phyloP scores from a whole-genome alignment of 2,113 vertebrate species.

The Theristicus caerulescens region DNA sequence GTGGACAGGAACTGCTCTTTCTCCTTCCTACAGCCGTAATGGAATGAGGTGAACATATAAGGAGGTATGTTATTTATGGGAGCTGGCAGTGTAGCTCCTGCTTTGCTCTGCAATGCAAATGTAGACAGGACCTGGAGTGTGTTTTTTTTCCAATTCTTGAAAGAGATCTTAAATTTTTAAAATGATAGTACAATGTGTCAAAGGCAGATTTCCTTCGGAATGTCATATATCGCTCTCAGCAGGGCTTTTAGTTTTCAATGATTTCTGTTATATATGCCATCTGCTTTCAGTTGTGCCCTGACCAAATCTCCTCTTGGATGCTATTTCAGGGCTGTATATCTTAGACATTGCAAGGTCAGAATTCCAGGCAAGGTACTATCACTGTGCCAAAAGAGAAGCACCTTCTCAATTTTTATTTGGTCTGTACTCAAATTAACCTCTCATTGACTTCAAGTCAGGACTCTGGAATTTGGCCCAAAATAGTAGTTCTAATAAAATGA shows the following conservation, averaged over 20 bases:
- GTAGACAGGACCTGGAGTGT: not conserved
- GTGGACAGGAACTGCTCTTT: not conserved
- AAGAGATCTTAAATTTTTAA: not conserved
- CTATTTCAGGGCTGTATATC: constrained; percentile 39
- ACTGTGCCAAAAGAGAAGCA: constrained; percentile 41
- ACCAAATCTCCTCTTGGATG: constrained; percentile 40
- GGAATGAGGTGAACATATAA: not conserved
- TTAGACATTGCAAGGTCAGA: constrained; percentile 55
- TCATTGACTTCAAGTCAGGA: constrained; percentile 8
- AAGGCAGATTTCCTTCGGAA: constrained; percentile 44
- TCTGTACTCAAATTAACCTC: constrained; percentile 30
- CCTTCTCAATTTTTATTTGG: constrained; percentile 21
- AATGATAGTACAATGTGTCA: not conserved
- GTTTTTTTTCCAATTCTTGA: not conserved
- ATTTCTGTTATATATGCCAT: constrained; percentile 42
- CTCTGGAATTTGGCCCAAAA: not conserved
- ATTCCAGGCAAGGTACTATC: constrained; percentile 18
- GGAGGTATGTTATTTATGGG: not conserved
- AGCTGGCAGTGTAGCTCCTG: not conserved
- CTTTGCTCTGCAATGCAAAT: not conserved
- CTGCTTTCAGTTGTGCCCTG: constrained; percentile 38
- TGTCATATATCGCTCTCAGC: not conserved
- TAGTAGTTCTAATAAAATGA: not conserved
- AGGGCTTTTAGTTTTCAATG: constrained; percentile 15
- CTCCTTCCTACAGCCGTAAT: not conserved